Evolutionary conservation across 1,140 invertebrate genomes (phyloP), one percentile per base, ranked within the genome.

Genomic region (Drosophila malerkotliana): DNA sequence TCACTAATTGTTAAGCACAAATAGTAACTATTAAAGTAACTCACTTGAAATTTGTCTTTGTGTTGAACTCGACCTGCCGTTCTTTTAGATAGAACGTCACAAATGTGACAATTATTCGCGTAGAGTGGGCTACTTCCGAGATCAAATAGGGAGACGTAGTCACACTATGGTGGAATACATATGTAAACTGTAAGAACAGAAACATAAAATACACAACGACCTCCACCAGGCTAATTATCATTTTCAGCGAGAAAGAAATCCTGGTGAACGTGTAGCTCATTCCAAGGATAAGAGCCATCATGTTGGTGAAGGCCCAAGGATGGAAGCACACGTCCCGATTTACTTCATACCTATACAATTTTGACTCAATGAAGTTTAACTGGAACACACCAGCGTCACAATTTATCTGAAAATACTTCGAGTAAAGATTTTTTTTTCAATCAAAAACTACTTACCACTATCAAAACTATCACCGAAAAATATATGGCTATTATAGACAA

Each of bases 1-100:
- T 3, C 10, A 14, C n/a, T 6, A 41, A 5, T 41, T 10, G 9
- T 37, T 12, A 7, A n/a, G 34, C 34, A 21, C 21, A 21, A 21
- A 21, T 21, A 21, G 21, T 21, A 21, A 21, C 21, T 21, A 21
- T 12, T 37, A 28, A 12, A 12, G 6, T 3, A 18, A 75, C 71
- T 76, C 44, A 92, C 91, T 73, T 82, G 21, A 93, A 93, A 90
- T 98, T 97, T 21, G 98, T 93, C 75, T 97, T 93, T 78, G 96
- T 95, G 74, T 97, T 95, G 79, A 97, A 98, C 91, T 98, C 98
- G 9, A 97, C 95, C 92, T 96, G 96, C 83, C 97, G 94, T 89
- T 98, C 97, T 51, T 97, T 95, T 24, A 96, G 93, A 90, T 97
- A 96, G 7, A 97, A 92, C 1, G 94, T 95, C 21, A 95, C 79